phyloP scores from a whole-genome alignment of 2,888 invertebrate genomes.

The Hydraecia micacea region DNA sequence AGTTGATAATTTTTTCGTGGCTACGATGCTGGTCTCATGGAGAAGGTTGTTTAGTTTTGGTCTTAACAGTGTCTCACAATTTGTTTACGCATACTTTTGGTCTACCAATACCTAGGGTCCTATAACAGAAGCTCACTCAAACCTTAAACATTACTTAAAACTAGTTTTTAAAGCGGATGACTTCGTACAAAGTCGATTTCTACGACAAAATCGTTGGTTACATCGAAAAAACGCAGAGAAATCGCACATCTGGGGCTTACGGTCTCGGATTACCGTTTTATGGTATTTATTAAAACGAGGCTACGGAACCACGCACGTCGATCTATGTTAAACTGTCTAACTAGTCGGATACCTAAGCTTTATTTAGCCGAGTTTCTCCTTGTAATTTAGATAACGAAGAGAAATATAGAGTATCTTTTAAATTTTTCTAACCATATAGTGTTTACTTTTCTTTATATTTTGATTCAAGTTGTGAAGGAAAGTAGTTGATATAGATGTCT shows the following conservation, averaged over 20 bases:
- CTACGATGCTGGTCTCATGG: background rate
- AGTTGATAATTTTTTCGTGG: background rate
- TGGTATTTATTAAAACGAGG: conserved; percentile 63
- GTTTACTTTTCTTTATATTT: conserved; percentile 4
- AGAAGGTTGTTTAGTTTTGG: background rate
- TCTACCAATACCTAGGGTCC: background rate
- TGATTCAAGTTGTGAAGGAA: background rate
- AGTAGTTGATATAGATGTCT: background rate
- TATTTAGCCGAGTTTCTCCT: conserved; percentile 37
- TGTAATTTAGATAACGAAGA: conserved; percentile 27
- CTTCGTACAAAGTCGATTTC: conserved; percentile 21
- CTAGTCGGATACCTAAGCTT: conserved; percentile 25
- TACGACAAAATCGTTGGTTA: conserved; percentile 5
- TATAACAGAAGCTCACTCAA: background rate
- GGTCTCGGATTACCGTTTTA: conserved; percentile 58
- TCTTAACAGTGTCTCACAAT: background rate
- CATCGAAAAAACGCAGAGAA: conserved; percentile 41
- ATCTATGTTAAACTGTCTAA: conserved; percentile 52
- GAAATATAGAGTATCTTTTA: background rate
- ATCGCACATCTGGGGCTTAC: conserved; percentile 58
- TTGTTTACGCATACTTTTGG: background rate
- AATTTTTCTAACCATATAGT: background rate
- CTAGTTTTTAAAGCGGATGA: background rate
- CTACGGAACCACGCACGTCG: conserved; percentile 46
- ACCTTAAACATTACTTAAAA: background rate